These are phyloP conservation scores for Brenthis hecate DNA, from an alignment of 2,888 invertebrate genomes.

Conservation along the genomic window DNA sequence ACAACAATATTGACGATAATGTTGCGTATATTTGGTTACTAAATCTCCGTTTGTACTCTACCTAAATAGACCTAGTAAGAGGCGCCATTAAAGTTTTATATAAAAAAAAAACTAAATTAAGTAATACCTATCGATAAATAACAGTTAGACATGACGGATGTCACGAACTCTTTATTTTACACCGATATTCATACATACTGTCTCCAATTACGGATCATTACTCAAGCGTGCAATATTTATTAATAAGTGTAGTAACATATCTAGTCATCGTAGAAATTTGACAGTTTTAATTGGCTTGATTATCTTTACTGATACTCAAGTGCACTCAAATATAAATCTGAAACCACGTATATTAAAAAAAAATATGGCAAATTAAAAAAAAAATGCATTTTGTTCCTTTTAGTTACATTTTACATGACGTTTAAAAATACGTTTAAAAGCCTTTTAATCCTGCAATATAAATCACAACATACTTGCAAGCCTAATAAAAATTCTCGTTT, in stretches of 20 bases:
- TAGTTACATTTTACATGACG: not conserved
- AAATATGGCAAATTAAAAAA: not conserved
- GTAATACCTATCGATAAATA: slow-evolving; percentile 31
- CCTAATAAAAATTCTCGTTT: slow-evolving; percentile 30
- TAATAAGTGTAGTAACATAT: slow-evolving; percentile 52
- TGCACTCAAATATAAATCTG: too few species aligned
- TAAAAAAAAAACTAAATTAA: not conserved
- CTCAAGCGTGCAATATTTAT: slow-evolving; percentile 72
- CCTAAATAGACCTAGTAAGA: not conserved
- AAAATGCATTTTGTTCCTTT: not conserved
- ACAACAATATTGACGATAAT: too few species aligned
- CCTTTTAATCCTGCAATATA: slow-evolving; percentile 20
- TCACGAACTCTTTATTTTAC: slow-evolving; percentile 73
- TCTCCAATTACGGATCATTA: slow-evolving; percentile 75
- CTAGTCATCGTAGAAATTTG: slow-evolving; percentile 25
- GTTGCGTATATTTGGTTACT: too few species aligned
- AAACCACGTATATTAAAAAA: too few species aligned
- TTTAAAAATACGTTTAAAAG: not conserved
- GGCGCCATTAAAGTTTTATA: not conserved
- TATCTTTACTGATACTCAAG: too few species aligned
- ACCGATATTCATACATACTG: slow-evolving; percentile 66
- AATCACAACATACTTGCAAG: slow-evolving; percentile 21
- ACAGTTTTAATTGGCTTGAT: slow-evolving; percentile 8
- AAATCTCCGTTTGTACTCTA: too few species aligned
- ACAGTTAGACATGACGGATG: slow-evolving; percentile 72